phyloP scores from a whole-genome alignment of 2,797 vertebrate species.

The Hipposideros larvatus region DNA sequence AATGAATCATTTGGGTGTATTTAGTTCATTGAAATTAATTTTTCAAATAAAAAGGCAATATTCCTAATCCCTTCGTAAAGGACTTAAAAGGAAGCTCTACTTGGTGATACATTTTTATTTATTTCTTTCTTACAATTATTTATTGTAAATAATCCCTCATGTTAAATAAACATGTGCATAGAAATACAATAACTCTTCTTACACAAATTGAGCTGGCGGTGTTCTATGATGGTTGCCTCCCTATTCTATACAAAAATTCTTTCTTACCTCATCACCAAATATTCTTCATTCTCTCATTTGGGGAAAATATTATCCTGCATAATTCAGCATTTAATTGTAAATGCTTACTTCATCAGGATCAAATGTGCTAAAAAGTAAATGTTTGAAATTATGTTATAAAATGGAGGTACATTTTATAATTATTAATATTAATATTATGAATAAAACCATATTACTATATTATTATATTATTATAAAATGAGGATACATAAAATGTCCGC shows the following conservation, averaged over 20 bases:
- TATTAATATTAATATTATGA: too few species aligned
- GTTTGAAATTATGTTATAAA: neutral
- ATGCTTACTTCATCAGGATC: neutral
- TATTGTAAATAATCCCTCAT: neutral
- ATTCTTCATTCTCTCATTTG: neutral
- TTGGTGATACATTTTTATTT: neutral
- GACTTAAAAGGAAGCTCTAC: neutral
- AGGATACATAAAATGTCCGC: neutral
- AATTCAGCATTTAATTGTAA: neutral
- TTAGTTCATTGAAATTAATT: slow-evolving; percentile 18
- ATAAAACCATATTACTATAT: too few species aligned
- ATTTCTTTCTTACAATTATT: neutral
- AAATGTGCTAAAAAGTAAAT: neutral
- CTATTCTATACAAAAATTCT: neutral
- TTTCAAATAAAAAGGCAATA: neutral
- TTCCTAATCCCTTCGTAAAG: neutral
- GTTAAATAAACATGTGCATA: neutral
- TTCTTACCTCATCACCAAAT: neutral
- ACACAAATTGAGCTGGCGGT: neutral
- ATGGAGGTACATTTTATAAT: too few species aligned
- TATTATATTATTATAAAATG: too few species aligned
- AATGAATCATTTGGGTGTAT: neutral
- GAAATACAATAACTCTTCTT: neutral
- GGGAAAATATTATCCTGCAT: neutral
- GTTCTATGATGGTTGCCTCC: neutral